Evolutionary conservation across 2,797 vertebrate genomes (phyloP), one percentile per base, ranked within the genome.

Genomic region (Galagoides demidoff): DNA sequence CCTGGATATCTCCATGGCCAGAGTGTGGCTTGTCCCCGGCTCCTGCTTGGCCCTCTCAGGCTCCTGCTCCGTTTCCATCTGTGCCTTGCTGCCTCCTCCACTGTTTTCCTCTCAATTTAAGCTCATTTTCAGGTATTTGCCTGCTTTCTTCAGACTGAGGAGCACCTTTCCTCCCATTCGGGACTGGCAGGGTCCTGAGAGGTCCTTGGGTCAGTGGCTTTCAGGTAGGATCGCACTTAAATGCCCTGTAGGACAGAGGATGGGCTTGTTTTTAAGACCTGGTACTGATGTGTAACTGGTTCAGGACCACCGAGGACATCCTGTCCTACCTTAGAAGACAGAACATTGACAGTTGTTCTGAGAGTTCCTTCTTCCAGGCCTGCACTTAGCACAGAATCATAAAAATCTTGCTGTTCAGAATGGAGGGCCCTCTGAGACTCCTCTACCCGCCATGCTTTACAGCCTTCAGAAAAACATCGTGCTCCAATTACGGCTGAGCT

Each of bases 221-320:
- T 59, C 31, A n/a, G 55, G 37, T 17, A 8, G 63, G 64, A 1
- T 49, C 25, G 8, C 11, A 16, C 20, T 13, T 14, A 43, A 31
- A 4, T 34, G 22, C 43, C 6, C 11, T 1, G 2, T 39, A 29
- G 55, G 29, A 39, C 43, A 22, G 49, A 20, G 7, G 43, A 25
- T 19, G 22, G 7, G 27, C 34, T 77, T 27, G 7, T 3, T 12
- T 73, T 79, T 10, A 45, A 52, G 55, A 27, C 27, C 34, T 55
- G 0, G 1, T 10, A 7, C 49, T 9, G 9, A 1, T 1, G 55
- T 61, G 61, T 29, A 16, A n/a, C 5, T 59, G 82, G 57, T 12
- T 25, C 55, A 27, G 55, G 59, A 59, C 29, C 0, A 0, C 31
- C 0, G 64, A 43, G 81, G 76, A 29, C 3, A 0, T 13, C 20